Conservation (phyloP, 2,113 vertebrate genomes). For the Lagenorhynchus albirostris region DNA sequence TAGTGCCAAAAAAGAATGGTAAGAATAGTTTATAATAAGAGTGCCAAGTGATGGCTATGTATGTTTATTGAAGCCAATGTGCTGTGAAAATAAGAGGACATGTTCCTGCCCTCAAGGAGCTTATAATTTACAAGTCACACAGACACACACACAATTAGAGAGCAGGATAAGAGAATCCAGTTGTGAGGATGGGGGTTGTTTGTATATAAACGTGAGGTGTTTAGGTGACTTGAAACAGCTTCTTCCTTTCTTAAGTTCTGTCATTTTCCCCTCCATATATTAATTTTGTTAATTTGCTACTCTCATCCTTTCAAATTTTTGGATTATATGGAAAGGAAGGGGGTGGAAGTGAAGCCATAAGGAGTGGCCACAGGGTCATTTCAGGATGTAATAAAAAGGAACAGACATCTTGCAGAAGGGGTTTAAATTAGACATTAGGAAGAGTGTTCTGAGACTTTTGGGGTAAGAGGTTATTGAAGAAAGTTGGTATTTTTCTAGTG, state of each 20-base stretch:
- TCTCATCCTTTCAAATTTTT: not conserved
- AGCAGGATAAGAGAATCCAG: not conserved
- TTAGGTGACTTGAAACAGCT: not conserved
- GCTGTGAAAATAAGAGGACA: not conserved
- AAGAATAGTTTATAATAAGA: not conserved
- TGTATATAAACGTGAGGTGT: not conserved
- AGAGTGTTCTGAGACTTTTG: not conserved
- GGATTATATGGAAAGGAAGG: not conserved
- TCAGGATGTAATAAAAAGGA: not conserved
- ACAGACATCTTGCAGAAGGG: not conserved
- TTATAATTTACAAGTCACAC: not conserved
- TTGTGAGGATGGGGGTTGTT: not conserved
- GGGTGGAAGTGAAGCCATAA: not conserved
- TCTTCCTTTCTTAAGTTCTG: not conserved
- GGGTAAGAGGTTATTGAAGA: not conserved
- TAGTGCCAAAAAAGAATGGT: not conserved
- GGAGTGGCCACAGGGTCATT: not conserved
- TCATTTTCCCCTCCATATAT: not conserved
- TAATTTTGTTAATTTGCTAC: not conserved
- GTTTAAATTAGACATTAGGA: constrained; percentile 6
- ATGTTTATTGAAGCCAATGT: not conserved
- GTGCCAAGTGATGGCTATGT: not conserved
- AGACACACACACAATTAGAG: not conserved
- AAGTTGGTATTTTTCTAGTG: not conserved
- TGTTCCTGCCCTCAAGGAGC: not conserved